Evolutionary conservation across 1,140 invertebrate species (phyloP).

Genomic region (Panulirus ornatus): DNA sequence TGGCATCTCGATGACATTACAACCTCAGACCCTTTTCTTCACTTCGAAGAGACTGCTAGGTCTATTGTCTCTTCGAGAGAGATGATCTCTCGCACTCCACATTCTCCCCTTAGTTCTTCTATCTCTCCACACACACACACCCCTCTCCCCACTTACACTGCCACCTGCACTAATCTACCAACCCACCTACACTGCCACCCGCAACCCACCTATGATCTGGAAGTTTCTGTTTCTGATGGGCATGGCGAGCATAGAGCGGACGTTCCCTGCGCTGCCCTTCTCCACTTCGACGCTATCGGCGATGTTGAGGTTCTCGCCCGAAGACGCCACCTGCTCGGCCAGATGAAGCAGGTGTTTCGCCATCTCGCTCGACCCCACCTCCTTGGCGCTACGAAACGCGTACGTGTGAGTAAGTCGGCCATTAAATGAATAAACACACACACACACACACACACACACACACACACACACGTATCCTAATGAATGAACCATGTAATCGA

Average conservation of each 20-base stretch:
- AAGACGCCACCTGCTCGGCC: constrained; percentile 79
- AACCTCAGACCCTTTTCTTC: no score
- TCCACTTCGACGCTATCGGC: constrained; percentile 80
- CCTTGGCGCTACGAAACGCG: constrained; percentile 43
- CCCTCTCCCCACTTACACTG: neutral
- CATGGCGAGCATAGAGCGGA: constrained; percentile 80
- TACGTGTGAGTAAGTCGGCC: neutral
- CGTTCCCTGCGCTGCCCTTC: constrained; percentile 79
- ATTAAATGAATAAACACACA: neutral
- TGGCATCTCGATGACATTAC: no score
- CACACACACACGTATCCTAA: no score
- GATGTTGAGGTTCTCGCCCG: constrained; percentile 79
- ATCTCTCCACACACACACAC: neutral
- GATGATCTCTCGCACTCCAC: neutral
- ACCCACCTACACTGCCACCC: no score
- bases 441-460: no score
- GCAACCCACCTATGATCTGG: constrained; percentile 79
- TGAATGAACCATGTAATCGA: no score
- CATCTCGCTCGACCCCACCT: constrained; percentile 60
- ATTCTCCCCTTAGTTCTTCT: neutral
- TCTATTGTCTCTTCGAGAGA: no score
- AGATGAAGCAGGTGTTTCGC: constrained; percentile 76
- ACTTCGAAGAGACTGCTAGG: no score
- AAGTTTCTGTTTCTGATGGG: constrained; percentile 79
- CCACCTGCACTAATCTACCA: neutral